Conservation (phyloP, 2,797 vertebrate species). For the Poecilia picta region DNA sequence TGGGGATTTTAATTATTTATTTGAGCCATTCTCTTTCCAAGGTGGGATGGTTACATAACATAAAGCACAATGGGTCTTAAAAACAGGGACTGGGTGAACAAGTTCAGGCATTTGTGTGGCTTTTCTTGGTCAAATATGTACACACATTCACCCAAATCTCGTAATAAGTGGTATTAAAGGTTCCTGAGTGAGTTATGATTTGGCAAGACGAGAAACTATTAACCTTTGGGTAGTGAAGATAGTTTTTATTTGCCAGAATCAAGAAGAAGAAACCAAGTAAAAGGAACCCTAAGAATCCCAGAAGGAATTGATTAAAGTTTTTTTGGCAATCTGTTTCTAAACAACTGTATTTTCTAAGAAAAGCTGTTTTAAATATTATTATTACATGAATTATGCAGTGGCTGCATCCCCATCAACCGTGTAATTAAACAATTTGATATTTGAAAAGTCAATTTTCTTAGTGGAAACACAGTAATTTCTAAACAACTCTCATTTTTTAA, state of each 20-base stretch:
- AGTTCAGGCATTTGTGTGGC: not conserved
- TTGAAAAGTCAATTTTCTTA: too few relatives aligned
- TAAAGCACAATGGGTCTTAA: not conserved
- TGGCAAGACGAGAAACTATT: not conserved
- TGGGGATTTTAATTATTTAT: not conserved
- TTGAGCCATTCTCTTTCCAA: not conserved
- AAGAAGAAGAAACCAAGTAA: not conserved
- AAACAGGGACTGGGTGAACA: not conserved
- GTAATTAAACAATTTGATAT: too few relatives aligned
- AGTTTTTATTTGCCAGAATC: not conserved
- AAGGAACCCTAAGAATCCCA: not conserved
- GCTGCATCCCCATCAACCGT: too few relatives aligned
- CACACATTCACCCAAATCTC: not conserved
- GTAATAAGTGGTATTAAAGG: not conserved
- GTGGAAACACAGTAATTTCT: too few relatives aligned
- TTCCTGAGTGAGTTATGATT: not conserved
- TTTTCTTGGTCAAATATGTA: not conserved
- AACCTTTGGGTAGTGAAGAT: not conserved
- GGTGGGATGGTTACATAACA: constrained; percentile 1
- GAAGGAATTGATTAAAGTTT: not conserved
- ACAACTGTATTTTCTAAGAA: not conserved
- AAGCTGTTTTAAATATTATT: not conserved
- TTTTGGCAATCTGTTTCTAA: not conserved
- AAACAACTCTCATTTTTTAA: too few relatives aligned
- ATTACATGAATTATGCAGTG: not conserved